A percentile compares a stretch with the other conserved stretches of the same genome.
These are phyloP conservation scores for Urophycis tenuis DNA, from an alignment of 2,797 vertebrate species.

Conservation along the genomic window DNA sequence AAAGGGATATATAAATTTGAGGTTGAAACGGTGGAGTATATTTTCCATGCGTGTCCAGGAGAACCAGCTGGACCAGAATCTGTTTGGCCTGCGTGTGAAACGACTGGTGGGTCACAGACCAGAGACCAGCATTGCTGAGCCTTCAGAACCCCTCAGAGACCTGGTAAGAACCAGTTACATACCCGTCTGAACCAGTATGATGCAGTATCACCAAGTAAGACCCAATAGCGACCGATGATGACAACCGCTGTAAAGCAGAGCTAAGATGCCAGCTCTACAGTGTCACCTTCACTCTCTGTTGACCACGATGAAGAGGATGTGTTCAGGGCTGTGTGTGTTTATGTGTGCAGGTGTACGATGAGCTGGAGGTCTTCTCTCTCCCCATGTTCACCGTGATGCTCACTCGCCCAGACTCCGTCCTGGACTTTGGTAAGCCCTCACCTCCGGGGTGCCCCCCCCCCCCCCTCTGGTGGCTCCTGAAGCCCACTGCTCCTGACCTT, in stretches of 20 bases:
- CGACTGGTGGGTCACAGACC: constrained; percentile 34
- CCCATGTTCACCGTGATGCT: constrained; percentile 46
- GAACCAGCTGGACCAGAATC: constrained; percentile 39
- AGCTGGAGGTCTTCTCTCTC: constrained; percentile 63
- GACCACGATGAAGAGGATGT: not conserved
- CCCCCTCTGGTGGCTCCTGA: not conserved
- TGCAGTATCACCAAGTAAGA: not conserved
- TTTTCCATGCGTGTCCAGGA: constrained; percentile 25
- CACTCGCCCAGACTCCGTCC: constrained; percentile 26
- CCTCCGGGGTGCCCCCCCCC: not conserved
- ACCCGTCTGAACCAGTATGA: not conserved
- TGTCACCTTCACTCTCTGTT: not conserved
- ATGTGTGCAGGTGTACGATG: constrained; percentile 65
- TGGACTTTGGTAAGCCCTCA: constrained; percentile 62
- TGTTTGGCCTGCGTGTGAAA: constrained; percentile 34
- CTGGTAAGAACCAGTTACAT: constrained; percentile 40
- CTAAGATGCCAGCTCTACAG: not conserved
- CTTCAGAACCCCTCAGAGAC: constrained; percentile 34
- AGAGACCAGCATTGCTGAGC: constrained; percentile 32
- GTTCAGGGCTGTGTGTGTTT: not conserved
- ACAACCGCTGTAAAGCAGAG: not conserved
- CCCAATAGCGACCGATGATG: not conserved
- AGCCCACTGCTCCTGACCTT: not conserved
- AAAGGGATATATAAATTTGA: too few relatives aligned
- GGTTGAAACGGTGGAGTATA: constrained; percentile 17